Evolutionary conservation across 1,140 invertebrate genomes (phyloP).

Genomic region (Lineus longissimus): DNA sequence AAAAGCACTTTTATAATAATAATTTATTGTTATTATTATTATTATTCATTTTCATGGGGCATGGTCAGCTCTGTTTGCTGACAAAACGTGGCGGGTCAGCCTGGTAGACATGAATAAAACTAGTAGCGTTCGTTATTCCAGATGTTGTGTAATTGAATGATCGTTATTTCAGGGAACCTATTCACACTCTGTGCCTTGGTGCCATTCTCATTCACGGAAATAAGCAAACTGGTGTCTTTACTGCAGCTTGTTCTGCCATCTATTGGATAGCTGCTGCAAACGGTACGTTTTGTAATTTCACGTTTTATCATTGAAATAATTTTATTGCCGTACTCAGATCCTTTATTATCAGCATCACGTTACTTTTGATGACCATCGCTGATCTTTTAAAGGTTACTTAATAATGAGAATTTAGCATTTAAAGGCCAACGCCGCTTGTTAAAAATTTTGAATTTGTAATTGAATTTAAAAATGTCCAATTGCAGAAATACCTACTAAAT

Average conservation of each 20-base stretch:
- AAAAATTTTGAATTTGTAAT: no score
- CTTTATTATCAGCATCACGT: not conserved
- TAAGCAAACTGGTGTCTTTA: conserved; percentile 24
- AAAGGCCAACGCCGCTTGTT: no score
- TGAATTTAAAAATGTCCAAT: no score
- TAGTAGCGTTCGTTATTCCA: no score
- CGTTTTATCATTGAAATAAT: not conserved
- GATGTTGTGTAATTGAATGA: no score
- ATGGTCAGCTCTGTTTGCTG: no score
- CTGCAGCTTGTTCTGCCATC: conserved; percentile 29
- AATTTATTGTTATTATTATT: no score
- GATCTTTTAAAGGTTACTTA: not conserved
- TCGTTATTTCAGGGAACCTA: conserved; percentile 29
- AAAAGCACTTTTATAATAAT: no score
- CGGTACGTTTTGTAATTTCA: conserved; percentile 23
- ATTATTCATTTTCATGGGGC: no score
- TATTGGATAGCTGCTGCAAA: conserved; percentile 38
- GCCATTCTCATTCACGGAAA: conserved; percentile 28
- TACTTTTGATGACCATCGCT: not conserved
- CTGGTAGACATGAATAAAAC: no score
- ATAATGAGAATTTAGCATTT: not conserved
- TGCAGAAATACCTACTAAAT: no score
- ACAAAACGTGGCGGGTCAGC: no score
- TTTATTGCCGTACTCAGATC: not conserved
- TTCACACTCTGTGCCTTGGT: conserved; percentile 36